Evolutionary conservation across 1,140 invertebrate genomes (phyloP), one percentile per base, ranked within the genome.

Genomic region (Andrena cerasifolii): DNA sequence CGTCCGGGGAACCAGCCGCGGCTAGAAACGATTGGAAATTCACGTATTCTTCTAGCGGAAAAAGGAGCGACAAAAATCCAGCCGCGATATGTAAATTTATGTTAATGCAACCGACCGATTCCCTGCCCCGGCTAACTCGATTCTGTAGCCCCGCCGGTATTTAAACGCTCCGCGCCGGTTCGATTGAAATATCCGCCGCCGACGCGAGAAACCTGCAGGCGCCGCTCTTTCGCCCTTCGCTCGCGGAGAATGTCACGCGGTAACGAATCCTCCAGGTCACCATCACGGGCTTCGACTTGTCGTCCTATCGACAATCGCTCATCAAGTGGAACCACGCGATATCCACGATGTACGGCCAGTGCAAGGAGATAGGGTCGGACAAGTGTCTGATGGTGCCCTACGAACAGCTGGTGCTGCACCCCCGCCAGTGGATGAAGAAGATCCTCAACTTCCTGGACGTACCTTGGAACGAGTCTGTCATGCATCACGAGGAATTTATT

Each of bases 401-500:
- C 93, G 99, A 99, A 93, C 97, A 99, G 91, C 94, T 99, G 81
- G 98, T 99, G 43, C 94, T 99, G 66, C 97, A 99, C 93, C 99
- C 99, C 0, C 95, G 95, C 75, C 92, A 95, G 66, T 98, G 97
- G 95, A 96, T 99, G 97, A 94, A 95, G 73, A 95, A 95, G 87
- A 98, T 99, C 85, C 94, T 99, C 7, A 93, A 95, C 61, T 99
- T 99, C 93, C 93, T 99, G 53, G 96, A 97, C 74, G 94, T 99
- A 80, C 96, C 97, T 24, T 99, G 99, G 99, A 96, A 98, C 92
- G 97, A 98, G 83, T 96, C 97, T 24, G 98, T 99, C 33, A 94
- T 99, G 74, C 98, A 99, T 93, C 99, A 99, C 93, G 98, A 99
- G 91, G 96, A 98, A 88, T 97, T 97, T 88, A 98, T 99, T 89